A percentile compares a stretch with the other conserved stretches of the same genome.
phyloP scores from a whole-genome alignment of 2,797 vertebrate species.

The Neostethus bicornis region DNA sequence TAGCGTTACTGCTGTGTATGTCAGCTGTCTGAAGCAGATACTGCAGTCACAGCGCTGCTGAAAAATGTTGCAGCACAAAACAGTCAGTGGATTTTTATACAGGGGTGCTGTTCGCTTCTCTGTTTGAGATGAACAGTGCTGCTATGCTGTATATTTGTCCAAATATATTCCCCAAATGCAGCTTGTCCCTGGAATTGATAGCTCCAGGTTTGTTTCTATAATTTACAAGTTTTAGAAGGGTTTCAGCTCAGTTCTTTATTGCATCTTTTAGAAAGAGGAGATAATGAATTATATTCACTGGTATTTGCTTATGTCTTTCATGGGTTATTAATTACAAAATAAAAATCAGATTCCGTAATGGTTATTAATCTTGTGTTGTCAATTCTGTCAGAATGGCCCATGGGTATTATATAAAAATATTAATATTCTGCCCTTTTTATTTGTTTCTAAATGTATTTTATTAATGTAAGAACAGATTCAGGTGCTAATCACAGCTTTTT shows the following conservation, averaged over 20 bases:
- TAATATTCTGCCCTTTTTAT: slow-evolving; percentile 51
- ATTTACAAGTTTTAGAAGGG: slow-evolving; percentile 21
- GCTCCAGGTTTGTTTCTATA: slow-evolving; percentile 32
- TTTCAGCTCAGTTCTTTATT: slow-evolving; percentile 48
- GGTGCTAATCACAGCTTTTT: slow-evolving; percentile 48
- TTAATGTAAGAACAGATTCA: slow-evolving; percentile 42
- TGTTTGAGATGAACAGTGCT: neutral
- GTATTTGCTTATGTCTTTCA: slow-evolving; percentile 68
- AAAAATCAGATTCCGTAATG: slow-evolving; percentile 37
- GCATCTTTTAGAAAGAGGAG: slow-evolving; percentile 43
- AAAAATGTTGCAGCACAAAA: neutral
- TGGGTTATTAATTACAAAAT: slow-evolving; percentile 73
- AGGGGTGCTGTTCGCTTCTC: neutral
- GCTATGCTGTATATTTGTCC: slow-evolving; percentile 41
- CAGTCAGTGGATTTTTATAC: too few species aligned
- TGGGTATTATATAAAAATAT: slow-evolving; percentile 66
- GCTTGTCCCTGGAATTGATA: slow-evolving; percentile 32
- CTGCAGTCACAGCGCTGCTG: too few species aligned
- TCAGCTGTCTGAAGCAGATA: too few species aligned
- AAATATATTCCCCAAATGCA: slow-evolving; percentile 32
- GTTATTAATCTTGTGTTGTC: slow-evolving; percentile 74
- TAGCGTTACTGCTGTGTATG: too few species aligned
- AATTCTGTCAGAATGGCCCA: slow-evolving; percentile 58
- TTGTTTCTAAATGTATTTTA: slow-evolving; percentile 57
- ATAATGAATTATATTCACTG: slow-evolving; percentile 60